A percentile compares a stretch with the other conserved stretches of the same genome.
Conservation (phyloP, 2,797 vertebrate species). For the Sebastes flavidus region DNA sequence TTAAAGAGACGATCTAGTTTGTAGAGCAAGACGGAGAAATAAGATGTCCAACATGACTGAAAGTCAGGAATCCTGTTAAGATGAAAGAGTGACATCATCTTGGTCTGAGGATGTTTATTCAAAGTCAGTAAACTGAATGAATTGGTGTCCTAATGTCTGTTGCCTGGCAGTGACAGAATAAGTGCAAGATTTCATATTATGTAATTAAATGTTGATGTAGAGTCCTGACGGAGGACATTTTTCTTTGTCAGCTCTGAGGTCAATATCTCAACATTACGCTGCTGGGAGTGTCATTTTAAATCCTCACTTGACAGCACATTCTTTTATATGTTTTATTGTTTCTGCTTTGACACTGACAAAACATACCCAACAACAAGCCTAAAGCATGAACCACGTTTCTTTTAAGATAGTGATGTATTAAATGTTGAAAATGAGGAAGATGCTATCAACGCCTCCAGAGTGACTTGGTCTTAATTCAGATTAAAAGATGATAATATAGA, state of each 20-base stretch:
- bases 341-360: not conserved
- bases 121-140: not conserved
- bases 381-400: not conserved
- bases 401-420: not conserved
- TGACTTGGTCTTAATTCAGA: not conserved
- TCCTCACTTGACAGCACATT: not conserved
- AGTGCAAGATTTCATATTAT: slow-evolving; percentile 27
- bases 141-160: not conserved
- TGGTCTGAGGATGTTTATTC: slow-evolving; percentile 25
- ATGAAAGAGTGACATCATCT: not conserved
- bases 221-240: slow-evolving; percentile 10
- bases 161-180: slow-evolving; percentile 30
- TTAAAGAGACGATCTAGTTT: no score
- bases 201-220: slow-evolving; percentile 24
- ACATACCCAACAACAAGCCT: not conserved
- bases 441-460: not conserved
- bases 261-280: slow-evolving; percentile 17
- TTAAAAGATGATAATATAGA: not conserved
- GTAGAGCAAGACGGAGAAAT: not conserved
- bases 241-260: slow-evolving; percentile 17
- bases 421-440: not conserved
- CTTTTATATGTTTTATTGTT: not conserved
- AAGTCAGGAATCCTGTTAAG: slow-evolving; percentile 12
- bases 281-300: not conserved
- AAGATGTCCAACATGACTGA: slow-evolving; percentile 4